Evolutionary conservation across 2,888 invertebrate species (phyloP).

Genomic region (Siphlonurus alternatus): DNA sequence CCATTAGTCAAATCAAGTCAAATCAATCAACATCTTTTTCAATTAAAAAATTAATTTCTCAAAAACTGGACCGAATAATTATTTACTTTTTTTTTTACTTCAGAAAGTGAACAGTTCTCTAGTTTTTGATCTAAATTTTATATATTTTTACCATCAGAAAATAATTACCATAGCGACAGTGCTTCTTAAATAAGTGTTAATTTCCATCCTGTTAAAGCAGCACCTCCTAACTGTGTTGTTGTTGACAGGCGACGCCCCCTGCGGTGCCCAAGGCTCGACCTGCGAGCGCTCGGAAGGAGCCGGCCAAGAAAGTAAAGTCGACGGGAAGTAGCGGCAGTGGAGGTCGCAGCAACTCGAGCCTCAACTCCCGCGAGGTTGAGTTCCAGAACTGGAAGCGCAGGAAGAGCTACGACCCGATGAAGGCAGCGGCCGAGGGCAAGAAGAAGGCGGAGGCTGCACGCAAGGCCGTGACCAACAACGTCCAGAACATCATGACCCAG

Average conservation of each 20-base stretch:
- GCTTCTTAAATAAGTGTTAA: background rate
- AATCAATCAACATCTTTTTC: no score
- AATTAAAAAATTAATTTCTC: no score
- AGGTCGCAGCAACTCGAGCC: conserved; percentile 47
- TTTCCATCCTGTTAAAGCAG: background rate
- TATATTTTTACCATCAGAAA: no score
- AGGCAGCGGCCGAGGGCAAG: conserved; percentile 76
- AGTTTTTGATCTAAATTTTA: no score
- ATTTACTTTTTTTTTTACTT: no score
- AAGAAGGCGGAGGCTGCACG: conserved; percentile 30
- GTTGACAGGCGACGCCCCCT: background rate
- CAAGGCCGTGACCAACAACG: conserved; percentile 14
- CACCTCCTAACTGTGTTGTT: no score
- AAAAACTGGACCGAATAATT: no score
- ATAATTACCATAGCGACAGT: background rate
- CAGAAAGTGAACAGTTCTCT: no score
- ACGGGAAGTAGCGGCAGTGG: conserved; percentile 30
- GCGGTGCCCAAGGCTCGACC: background rate
- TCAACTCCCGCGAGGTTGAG: conserved; percentile 62
- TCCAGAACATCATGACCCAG: conserved; percentile 16
- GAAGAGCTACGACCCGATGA: conserved; percentile 90
- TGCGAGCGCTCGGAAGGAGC: conserved; percentile 25
- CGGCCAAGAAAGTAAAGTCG: conserved; percentile 26
- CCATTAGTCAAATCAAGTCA: no score
- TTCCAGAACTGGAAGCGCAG: conserved; percentile 92